Evolutionary conservation across 2,797 vertebrate species (phyloP), one percentile per base, ranked within the genome.

Genomic region (Lacerta agilis): DNA sequence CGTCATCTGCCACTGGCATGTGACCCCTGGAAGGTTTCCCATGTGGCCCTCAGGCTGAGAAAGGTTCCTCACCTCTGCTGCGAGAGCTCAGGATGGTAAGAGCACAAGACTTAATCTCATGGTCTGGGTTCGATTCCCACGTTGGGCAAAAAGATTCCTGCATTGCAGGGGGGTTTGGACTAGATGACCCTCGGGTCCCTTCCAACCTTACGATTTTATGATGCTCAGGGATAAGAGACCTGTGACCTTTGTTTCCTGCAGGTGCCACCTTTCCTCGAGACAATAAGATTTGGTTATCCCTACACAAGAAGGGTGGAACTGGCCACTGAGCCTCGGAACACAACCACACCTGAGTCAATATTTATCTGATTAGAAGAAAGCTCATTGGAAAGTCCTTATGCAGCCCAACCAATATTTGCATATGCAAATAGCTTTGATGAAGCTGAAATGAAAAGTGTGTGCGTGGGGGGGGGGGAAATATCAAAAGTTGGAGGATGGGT

Each of bases 281-380:
- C 43, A 25, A 55, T 25, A 55, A 81, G 9, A 38, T 81, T 55
- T 76, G 78, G 58, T 67, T 69, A 25, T 49, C 71, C 79, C 20
- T 11, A 25, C 55, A 69, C 33, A 38, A 33, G 33, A 75, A 66
- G 69, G 36, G 69, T 75, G 69, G 77, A 18, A 15, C 82, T 27
- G 10, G 1, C 20, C 73, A 27, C 3, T 0, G n/a, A 69, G 80
- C 64, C 36, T n/a, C 66, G 2, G 49, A 55, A 55, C 15, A 27
- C 8, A 36, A 55, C 83, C 33, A 29, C 87, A 75, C 69, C 87
- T 72, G 87, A 79, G 45, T 67, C 89, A 90, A 80, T 75, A 80
- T 90, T 83, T 67, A 76, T 55, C 77, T 87, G 20, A 80, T 80
- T 49, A 83, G 36, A 66, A 55, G 55, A n/a, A 55, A 8, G 43